These are phyloP conservation scores for Formica aserva DNA, from an alignment of 2,888 invertebrate genomes.

Conservation along the genomic window DNA sequence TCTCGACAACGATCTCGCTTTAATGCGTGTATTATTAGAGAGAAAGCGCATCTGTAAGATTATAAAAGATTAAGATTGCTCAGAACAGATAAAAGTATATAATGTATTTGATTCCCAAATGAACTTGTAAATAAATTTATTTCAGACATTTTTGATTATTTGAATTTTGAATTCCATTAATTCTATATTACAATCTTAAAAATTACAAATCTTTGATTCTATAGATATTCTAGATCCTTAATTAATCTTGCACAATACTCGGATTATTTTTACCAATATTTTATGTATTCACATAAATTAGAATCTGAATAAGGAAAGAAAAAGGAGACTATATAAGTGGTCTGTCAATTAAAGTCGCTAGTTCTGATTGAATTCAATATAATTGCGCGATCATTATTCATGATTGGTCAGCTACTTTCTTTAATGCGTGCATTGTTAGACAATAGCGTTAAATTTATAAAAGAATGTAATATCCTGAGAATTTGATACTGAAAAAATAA, in stretches of 20 bases:
- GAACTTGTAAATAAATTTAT: neutral
- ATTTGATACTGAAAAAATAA: conserved; percentile 1
- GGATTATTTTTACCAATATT: neutral
- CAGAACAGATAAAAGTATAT: neutral
- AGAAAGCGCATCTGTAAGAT: neutral
- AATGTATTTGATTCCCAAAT: conserved; percentile 2
- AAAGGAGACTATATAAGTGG: neutral
- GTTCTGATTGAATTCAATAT: conserved; percentile 11
- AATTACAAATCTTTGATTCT: neutral
- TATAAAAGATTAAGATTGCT: conserved; percentile 16
- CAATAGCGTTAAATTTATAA: conserved; percentile 14
- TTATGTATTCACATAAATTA: neutral
- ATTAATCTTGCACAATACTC: neutral
- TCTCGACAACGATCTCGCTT: conserved; percentile 27
- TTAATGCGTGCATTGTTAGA: conserved; percentile 18
- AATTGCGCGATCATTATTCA: conserved; percentile 34
- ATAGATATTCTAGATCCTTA: neutral
- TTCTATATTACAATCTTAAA: neutral
- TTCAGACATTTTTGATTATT: neutral
- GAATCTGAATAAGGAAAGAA: neutral
- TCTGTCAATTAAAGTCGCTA: conserved; percentile 20
- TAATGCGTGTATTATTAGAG: neutral
- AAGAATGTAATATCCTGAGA: conserved; percentile 7
- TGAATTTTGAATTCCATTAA: neutral
- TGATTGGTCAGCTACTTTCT: conserved; percentile 32